Base-by-base conservation (phyloP, 2,797 vertebrate species). In the Lacerta viridis region DNA sequence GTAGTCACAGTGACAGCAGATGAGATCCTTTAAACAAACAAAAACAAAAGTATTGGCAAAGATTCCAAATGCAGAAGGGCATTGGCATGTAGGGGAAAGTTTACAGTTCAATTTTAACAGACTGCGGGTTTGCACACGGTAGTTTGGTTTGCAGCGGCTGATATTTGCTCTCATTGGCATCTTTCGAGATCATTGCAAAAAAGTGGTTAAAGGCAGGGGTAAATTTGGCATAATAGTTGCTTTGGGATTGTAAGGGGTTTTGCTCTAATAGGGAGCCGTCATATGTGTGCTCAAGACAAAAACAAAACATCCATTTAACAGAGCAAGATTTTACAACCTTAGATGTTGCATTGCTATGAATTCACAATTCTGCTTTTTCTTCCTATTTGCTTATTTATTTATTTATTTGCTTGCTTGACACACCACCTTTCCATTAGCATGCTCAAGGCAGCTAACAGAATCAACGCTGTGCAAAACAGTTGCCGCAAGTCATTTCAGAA, bases 21-120 rank as follows among this genome's bases (percentile, higher is more conserved):
- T 87, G 88, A 46, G 83, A 95, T 74, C 71, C 92, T 92, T 92
- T 94, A 89, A 96, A 94, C 87, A 94, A 95, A 95, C 90, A 86
- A 96, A 95, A 95, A 90, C 91, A 95, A 92, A 94, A 94, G 84
- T 80, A 64, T 85, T 94, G 93, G 85, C 93, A 96, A 92, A 94
- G 95, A 91, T 93, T 96, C 94, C 94, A 93, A 91, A 91, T 93
- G 82, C 93, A 93, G 88, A 94, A 92, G 88, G 71, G 84, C 86
- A 93, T 85, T 86, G 91, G 85, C 17, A 36, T 90, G 94, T 90
- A 93, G 88, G 81, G 88, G 93, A 96, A 90, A 95, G 77, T 95
- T 97, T 96, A 84, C 72, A 77, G 71, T 93, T 92, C 90, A 87
- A 79, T 20, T 93, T 88, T 94, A 92, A 94, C 76, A 90, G 87